Conservation (phyloP, 2,113 vertebrate species). For the Labeo rohita region DNA sequence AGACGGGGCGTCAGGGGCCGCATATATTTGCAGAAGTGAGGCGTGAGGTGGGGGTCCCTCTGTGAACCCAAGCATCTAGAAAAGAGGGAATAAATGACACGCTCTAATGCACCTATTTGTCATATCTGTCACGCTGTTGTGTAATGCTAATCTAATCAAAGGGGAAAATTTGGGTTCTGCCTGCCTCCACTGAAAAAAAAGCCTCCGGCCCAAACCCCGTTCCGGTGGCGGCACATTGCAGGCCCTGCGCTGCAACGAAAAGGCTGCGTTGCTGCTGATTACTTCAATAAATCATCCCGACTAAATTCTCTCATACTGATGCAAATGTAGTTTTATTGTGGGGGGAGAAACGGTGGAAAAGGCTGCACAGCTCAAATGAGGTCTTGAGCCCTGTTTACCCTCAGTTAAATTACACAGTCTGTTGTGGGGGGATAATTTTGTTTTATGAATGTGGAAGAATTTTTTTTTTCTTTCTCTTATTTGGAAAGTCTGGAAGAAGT, state of each 20-base stretch:
- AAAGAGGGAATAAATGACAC: slow-evolving; percentile 80
- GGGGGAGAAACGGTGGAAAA: slow-evolving; percentile 27
- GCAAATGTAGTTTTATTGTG: slow-evolving; percentile 86
- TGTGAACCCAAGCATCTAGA: slow-evolving; percentile 62
- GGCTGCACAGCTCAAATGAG: slow-evolving; percentile 62
- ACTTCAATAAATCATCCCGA: slow-evolving; percentile 82
- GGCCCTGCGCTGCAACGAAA: background rate
- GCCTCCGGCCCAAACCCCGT: slow-evolving; percentile 30
- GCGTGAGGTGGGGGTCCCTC: slow-evolving; percentile 54
- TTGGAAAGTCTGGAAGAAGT: background rate
- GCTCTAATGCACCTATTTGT: slow-evolving; percentile 91
- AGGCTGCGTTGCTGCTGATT: slow-evolving; percentile 71
- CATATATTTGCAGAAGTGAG: slow-evolving; percentile 64
- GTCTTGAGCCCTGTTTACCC: slow-evolving; percentile 80
- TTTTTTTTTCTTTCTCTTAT: slow-evolving; percentile 76
- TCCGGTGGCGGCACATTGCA: slow-evolving; percentile 10
- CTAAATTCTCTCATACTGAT: slow-evolving; percentile 81
- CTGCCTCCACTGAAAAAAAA: slow-evolving; percentile 27
- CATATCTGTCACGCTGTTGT: slow-evolving; percentile 86
- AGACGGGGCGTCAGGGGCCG: slow-evolving; percentile 70
- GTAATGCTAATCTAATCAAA: slow-evolving; percentile 93
- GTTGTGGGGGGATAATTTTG: slow-evolving; percentile 84
- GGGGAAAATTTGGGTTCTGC: slow-evolving; percentile 70
- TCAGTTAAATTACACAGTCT: slow-evolving; percentile 80
- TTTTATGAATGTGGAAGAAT: slow-evolving; percentile 70